Percentiles rank a stretch among this genome's conserved stretches.
These are phyloP conservation scores for Aphelenchoides avenae DNA, from an alignment of 1,140 invertebrate genomes.

Conservation along the genomic window DNA sequence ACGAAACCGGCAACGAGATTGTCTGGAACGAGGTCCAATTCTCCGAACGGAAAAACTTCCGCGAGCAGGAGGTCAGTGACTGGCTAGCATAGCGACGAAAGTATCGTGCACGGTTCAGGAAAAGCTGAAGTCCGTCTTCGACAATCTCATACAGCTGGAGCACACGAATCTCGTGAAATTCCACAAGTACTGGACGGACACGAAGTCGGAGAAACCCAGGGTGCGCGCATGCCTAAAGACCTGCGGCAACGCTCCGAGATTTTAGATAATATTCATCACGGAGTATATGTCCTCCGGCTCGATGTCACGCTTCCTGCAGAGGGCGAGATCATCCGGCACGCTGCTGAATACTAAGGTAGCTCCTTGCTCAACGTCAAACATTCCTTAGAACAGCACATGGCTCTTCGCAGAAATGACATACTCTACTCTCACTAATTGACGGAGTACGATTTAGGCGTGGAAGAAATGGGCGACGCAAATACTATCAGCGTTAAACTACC, in stretches of 20 bases:
- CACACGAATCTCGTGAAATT: conserved; percentile 99
- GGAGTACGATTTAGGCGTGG: conserved; percentile 55
- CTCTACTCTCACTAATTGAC: conserved; percentile 34
- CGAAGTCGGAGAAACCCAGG: conserved; percentile 85
- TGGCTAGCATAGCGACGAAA: no score
- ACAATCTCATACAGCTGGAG: conserved; percentile 90
- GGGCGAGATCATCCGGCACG: conserved; percentile 79
- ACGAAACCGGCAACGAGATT: conserved; percentile 92
- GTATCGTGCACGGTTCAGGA: no score
- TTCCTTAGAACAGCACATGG: conserved; percentile 64
- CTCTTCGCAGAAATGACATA: conserved; percentile 66
- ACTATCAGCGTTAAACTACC: conserved; percentile 94
- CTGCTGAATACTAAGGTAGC: conserved; percentile 59
- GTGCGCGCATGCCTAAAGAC: no score
- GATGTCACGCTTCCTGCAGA: conserved; percentile 95
- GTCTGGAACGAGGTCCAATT: conserved; percentile 99
- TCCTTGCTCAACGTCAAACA: neutral
- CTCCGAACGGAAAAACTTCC: conserved; percentile 86
- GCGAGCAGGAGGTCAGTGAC: conserved; percentile 72
- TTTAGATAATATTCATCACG: conserved; percentile 96
- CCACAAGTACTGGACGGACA: conserved; percentile 98
- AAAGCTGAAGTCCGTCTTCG: conserved; percentile 92
- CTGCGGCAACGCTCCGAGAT: conserved; percentile 19
- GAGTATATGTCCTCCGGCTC: conserved; percentile 99
- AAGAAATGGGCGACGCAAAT: conserved; percentile 96